A percentile compares a stretch with the other conserved stretches of the same genome.
Evolutionary conservation across 2,888 invertebrate species (phyloP).

Genomic region (Vanessa cardui): DNA sequence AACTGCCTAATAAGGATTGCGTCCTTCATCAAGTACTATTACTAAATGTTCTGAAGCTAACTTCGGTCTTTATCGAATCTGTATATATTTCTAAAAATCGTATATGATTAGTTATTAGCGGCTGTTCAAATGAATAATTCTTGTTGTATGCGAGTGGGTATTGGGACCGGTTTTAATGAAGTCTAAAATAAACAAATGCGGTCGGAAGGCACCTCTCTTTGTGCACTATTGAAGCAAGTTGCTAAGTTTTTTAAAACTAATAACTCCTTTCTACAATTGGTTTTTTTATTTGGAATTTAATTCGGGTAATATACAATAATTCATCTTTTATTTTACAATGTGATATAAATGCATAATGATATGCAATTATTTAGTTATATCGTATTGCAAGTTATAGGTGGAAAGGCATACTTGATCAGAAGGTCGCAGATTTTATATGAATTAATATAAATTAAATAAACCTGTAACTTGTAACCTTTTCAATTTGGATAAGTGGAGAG

Average conservation of each 20-base stretch:
- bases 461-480: background rate
- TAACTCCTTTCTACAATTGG: background rate
- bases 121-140: constrained; percentile 1
- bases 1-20: too few species aligned
- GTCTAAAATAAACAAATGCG: constrained; percentile 32
- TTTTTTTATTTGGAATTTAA: background rate
- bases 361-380: constrained; percentile 27
- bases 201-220: constrained; percentile 9
- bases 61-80: too few species aligned
- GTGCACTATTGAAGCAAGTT: constrained; percentile 25
- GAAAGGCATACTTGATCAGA: constrained; percentile 31
- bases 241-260: background rate
- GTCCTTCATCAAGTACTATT: too few species aligned
- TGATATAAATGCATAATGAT: background rate
- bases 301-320: background rate
- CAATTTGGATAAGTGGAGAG: too few species aligned
- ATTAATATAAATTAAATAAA: constrained; percentile 13
- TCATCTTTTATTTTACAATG: background rate
- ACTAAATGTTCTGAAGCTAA: too few species aligned
- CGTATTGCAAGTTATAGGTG: constrained; percentile 14
- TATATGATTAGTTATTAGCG: background rate
- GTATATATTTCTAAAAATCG: too few species aligned
- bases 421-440: constrained; percentile 32
- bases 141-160: constrained; percentile 1
- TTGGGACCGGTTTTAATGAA: constrained; percentile 23